Percentiles rank a stretch among this genome's conserved stretches.
phyloP scores from a whole-genome alignment of 2,797 vertebrate species.

The Chelonia mydas region DNA sequence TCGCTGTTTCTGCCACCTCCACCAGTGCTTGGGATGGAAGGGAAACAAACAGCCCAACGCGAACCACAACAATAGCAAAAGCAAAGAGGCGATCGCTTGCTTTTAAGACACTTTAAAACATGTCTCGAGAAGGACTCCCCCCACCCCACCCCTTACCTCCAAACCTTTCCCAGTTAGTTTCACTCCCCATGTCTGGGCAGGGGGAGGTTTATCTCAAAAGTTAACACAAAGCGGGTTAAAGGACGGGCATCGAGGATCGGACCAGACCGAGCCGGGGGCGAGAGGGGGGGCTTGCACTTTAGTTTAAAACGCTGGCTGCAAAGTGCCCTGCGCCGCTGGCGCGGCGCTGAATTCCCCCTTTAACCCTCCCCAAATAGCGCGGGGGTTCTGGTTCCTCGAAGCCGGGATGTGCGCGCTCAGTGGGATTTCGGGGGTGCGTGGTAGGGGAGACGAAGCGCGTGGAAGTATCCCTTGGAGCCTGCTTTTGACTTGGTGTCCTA shows the following conservation, averaged over 20 bases:
- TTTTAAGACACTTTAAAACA: background rate
- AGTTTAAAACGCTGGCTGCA: background rate
- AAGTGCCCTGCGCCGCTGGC: background rate
- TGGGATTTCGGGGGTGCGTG: constrained; percentile 23
- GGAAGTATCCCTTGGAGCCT: constrained; percentile 77
- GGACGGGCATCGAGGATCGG: constrained; percentile 47
- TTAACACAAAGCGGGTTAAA: constrained; percentile 58
- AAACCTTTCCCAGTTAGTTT: background rate
- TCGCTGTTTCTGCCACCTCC: background rate
- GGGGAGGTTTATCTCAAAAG: constrained; percentile 37
- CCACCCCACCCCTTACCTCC: constrained; percentile 45
- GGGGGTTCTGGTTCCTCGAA: constrained; percentile 44
- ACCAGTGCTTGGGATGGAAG: constrained; percentile 62
- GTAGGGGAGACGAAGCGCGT: constrained; percentile 36
- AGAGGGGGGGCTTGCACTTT: background rate
- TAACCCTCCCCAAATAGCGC: background rate
- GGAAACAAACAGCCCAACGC: constrained; percentile 73
- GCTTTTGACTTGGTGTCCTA: constrained; percentile 78
- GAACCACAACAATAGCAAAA: constrained; percentile 79
- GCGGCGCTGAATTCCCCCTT: background rate
- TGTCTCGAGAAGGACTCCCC: background rate
- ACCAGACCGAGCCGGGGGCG: constrained; percentile 1
- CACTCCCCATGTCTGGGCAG: background rate
- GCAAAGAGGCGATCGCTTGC: constrained; percentile 64
- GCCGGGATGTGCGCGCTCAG: constrained; percentile 48